Base-by-base conservation (phyloP, 1,140 invertebrate species). In the Aphaenogaster rudis region DNA sequence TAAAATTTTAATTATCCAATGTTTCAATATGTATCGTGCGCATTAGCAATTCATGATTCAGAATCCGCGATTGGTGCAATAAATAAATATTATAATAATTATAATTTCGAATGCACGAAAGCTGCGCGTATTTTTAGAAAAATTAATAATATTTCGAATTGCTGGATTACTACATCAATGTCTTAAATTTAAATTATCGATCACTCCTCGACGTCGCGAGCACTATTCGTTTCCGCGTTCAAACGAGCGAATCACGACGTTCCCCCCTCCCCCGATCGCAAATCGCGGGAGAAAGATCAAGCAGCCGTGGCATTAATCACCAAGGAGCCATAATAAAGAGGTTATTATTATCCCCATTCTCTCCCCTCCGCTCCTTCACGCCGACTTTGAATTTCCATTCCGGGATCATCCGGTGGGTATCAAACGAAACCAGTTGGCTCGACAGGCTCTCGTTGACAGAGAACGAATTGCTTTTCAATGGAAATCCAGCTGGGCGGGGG, bases 391-490 rank as follows among this genome's bases (percentile, higher is more conserved):
- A 67, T 59, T 54, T 79, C 17, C 42, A 50, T 61, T 76, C 21
- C 61, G 36, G 17, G 33, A 61, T 61, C 81, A 84, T 84, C 69
- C 54, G 54, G 42, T 45, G 42, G 72, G 74, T 82, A 72, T 77
- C 57, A 59, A 82, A 81, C 59, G 89, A 90, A 66, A 82, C 66
- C 79, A 61, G 80, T 90, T 86, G 76, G 71, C 90, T 74, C 86
- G 85, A 86, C 78, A 84, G 81, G 85, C 78, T 86, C 89, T 86
- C 90, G 85, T 91, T 91, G 88, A 88, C 90, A 79, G 88, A 84
- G 86, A 91, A 91, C 86, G 90, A 91, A 91, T 91, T 86, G 90
- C 88, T 89, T 91, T 89, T 89, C 90, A 85, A 91, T 91, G 88
- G 90, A 91, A 89, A 91, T 91, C 69, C 48, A 76, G 28, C 13